Evolutionary conservation across 2,113 vertebrate species (phyloP), one percentile per base, ranked within the genome.

Genomic region (Isichthys henryi): DNA sequence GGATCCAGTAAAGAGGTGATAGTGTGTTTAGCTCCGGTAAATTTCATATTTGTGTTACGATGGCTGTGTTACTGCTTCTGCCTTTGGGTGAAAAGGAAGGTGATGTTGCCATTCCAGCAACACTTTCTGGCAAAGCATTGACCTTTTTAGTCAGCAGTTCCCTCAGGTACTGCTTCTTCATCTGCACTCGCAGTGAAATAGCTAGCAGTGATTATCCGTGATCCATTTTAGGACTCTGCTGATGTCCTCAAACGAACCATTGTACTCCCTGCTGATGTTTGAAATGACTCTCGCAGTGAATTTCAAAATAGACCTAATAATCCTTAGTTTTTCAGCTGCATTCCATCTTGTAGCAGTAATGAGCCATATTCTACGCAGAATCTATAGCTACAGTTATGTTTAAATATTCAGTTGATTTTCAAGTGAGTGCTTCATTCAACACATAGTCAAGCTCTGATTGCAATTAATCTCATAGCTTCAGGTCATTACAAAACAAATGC

Each of bases 171-270:
- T 17, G 2, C 15, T 52, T 87, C 50, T 53, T 87, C 50, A 53
- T 53, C 85, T 53, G 23, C 48, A 35, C 85, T 87, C 17, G n/a
- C 85, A 87, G 85, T 53, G 49, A 19, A 87, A 87, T 53, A 52
- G 31, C 85, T 87, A 87, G 50, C 13, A 52, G 50, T 53, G 85
- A 87, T 52, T 87, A 53, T 87, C 85, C 85, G 31, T 39, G 85
- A 53, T 53, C 50, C 85, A 87, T 87, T 52, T 87, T 87, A 53
- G 85, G 50, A 87, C 85, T 48, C 50, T 53, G 48, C 83, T 86
- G 45, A 86, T 53, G 85, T 52, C 85, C 85, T 87, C 49, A 87
- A 31, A 53, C 48, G 48, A 87, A 87, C 85, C 31, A 39, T 87
- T 87, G 27, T 19, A 6, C 27, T 21, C 85, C 43, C 85, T 87